Percentiles rank a stretch among this genome's conserved stretches.
Evolutionary conservation across 2,797 vertebrate genomes (phyloP).

Genomic region (Acrossocheilus wenchowensis): DNA sequence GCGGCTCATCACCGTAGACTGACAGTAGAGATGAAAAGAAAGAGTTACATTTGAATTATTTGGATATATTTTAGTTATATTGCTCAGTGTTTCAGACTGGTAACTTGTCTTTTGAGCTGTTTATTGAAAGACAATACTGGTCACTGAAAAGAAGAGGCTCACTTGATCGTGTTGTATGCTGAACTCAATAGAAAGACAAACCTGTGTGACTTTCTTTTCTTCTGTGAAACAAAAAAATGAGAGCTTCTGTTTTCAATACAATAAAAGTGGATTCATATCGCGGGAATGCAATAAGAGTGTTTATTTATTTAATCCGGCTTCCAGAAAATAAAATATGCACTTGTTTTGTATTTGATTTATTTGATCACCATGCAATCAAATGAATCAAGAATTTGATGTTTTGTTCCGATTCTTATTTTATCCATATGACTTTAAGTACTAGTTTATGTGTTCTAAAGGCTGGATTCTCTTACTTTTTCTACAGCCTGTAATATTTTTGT

Average conservation of each 20-base stretch:
- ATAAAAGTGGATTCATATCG: neutral
- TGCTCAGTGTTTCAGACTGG: neutral
- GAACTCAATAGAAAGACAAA: neutral
- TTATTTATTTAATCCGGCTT: neutral
- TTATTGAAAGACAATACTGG: neutral
- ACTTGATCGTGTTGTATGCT: neutral
- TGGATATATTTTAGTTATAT: neutral
- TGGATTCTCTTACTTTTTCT: too few species aligned
- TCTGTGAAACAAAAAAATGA: neutral
- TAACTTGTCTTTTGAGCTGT: neutral
- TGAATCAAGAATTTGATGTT: neutral
- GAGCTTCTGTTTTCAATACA: neutral
- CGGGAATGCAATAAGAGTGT: neutral
- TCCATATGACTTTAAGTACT: too few species aligned
- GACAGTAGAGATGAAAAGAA: slow-evolving; percentile 4
- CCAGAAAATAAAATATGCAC: neutral
- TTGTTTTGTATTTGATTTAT: neutral
- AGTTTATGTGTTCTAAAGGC: too few species aligned
- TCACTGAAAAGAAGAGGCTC: neutral
- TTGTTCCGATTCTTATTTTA: too few species aligned
- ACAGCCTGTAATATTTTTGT: neutral
- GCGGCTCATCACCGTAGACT: slow-evolving; percentile 89
- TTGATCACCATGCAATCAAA: neutral
- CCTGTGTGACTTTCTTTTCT: neutral
- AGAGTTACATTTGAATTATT: neutral